A percentile compares a stretch with the other conserved stretches of the same genome.
Evolutionary conservation across 2,113 vertebrate genomes (phyloP).

Genomic region (Coturnix japonica): DNA sequence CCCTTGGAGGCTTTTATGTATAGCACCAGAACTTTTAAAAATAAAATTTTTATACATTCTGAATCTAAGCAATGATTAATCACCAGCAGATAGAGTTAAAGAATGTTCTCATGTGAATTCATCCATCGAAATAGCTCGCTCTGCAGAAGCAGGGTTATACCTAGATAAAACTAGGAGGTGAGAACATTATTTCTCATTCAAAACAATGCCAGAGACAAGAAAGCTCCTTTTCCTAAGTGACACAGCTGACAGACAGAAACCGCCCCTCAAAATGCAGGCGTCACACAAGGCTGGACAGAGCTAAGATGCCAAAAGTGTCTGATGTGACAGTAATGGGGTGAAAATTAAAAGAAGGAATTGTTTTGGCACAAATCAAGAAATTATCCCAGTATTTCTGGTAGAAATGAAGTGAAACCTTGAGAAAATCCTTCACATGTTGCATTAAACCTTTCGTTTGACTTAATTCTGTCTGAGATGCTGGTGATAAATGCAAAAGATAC

Average conservation of each 20-base stretch:
- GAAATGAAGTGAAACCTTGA: neutral
- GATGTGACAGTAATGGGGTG: neutral
- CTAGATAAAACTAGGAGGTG: neutral
- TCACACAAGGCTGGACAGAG: neutral
- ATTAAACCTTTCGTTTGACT: neutral
- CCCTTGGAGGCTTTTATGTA: conserved; percentile 39
- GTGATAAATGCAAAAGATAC: neutral
- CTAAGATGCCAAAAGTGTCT: neutral
- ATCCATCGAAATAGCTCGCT: neutral
- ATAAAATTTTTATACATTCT: conserved; percentile 13
- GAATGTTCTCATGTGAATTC: neutral
- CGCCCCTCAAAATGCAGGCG: neutral
- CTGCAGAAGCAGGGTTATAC: neutral
- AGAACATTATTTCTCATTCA: conserved; percentile 24
- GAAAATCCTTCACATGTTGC: neutral
- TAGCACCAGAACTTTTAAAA: conserved; percentile 26
- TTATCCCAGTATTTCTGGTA: neutral
- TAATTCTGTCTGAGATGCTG: neutral
- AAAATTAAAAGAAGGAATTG: neutral
- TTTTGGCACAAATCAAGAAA: neutral
- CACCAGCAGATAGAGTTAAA: neutral
- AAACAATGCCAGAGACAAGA: conserved; percentile 10
- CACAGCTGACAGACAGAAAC: conserved; percentile 18
- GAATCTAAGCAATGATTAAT: conserved; percentile 34
- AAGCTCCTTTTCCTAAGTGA: neutral